Conservation (phyloP, 2,888 invertebrate species). For the Acanthosepion esculentum region DNA sequence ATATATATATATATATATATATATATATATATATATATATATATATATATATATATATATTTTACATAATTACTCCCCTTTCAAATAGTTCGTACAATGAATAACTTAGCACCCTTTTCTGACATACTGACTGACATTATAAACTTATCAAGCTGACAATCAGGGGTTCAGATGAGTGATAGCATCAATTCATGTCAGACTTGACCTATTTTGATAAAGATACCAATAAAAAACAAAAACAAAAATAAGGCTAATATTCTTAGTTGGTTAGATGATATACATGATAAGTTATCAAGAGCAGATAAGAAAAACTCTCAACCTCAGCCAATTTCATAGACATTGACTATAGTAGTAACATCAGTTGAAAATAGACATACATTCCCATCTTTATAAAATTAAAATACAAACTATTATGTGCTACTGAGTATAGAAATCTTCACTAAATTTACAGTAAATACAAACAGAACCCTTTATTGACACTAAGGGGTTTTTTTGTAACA, state of each 20-base stretch:
- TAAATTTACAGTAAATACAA: too few relatives aligned
- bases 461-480: too few relatives aligned
- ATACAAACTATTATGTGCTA: background rate
- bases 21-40: too few relatives aligned
- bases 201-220: background rate
- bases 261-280: background rate
- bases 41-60: too few relatives aligned
- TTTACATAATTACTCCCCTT: background rate
- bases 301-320: background rate
- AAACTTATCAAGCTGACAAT: background rate
- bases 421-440: too few relatives aligned
- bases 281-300: background rate
- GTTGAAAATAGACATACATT: background rate
- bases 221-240: background rate
- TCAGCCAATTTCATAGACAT: background rate
- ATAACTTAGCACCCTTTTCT: background rate
- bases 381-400: background rate
- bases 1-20: too few relatives aligned
- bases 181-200: background rate
- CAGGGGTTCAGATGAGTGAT: background rate
- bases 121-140: background rate
- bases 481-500: too few relatives aligned
- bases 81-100: background rate
- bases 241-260: background rate
- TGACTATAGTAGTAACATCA: background rate